Conservation (phyloP, 2,888 invertebrate species). For the Caenorhabditis becei region DNA sequence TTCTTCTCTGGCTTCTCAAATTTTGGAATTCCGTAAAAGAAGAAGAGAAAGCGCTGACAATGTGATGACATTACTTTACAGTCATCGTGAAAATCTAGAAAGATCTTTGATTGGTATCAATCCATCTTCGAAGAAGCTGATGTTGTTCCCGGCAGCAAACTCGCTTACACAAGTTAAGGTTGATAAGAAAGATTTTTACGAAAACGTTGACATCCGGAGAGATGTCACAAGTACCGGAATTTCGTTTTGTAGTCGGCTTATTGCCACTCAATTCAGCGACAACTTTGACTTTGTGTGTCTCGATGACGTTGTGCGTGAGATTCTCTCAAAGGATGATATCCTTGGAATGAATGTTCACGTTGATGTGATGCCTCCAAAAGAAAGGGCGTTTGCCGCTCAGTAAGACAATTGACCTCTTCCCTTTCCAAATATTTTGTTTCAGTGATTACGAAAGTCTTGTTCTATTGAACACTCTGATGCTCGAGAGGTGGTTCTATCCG, state of each 20-base stretch:
- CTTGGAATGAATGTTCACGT: slow-evolving; percentile 74
- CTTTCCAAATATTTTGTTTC: slow-evolving; percentile 19
- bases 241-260: slow-evolving; percentile 72
- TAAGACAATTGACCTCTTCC: slow-evolving; percentile 29
- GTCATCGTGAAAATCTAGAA: slow-evolving; percentile 44
- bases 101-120: slow-evolving; percentile 65
- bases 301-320: slow-evolving; percentile 77
- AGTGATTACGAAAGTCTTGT: slow-evolving; percentile 69
- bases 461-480: slow-evolving; percentile 59
- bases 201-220: slow-evolving; percentile 69
- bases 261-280: slow-evolving; percentile 75
- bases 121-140: slow-evolving; percentile 62
- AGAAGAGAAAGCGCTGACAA: slow-evolving; percentile 70
- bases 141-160: slow-evolving; percentile 66
- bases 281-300: slow-evolving; percentile 77
- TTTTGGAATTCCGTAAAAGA: slow-evolving; percentile 67
- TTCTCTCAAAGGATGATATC: slow-evolving; percentile 78
- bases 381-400: slow-evolving; percentile 64
- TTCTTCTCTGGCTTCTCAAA: slow-evolving; percentile 61
- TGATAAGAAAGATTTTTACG: slow-evolving; percentile 66
- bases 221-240: slow-evolving; percentile 75
- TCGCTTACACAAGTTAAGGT: slow-evolving; percentile 57
- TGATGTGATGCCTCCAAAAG: slow-evolving; percentile 68
- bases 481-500: slow-evolving; percentile 72
- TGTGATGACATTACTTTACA: slow-evolving; percentile 73